Conservation (phyloP, 2,113 vertebrate genomes). For the Aptenodytes forsteri region DNA sequence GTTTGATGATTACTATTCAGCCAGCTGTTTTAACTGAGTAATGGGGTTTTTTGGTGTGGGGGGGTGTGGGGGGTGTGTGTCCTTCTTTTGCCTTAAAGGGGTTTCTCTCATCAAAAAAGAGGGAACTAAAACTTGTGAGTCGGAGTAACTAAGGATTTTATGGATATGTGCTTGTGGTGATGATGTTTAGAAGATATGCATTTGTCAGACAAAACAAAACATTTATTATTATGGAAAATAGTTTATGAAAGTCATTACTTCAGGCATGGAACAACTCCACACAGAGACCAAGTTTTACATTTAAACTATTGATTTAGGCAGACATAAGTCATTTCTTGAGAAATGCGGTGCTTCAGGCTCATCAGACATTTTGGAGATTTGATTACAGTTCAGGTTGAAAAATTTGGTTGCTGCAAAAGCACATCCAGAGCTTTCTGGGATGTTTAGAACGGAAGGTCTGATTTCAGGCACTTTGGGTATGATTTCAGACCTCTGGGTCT, state of each 20-base stretch:
- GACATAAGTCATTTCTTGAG: neutral
- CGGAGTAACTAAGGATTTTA: neutral
- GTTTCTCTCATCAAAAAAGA: neutral
- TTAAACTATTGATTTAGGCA: neutral
- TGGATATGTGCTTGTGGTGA: neutral
- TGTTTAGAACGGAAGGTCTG: neutral
- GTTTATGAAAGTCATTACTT: conserved; percentile 1
- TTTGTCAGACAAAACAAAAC: neutral
- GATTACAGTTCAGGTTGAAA: neutral
- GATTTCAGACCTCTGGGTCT: neutral
- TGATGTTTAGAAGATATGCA: neutral
- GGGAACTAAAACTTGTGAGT: neutral
- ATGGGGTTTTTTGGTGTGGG: neutral
- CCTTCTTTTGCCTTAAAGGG: neutral
- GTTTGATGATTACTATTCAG: neutral
- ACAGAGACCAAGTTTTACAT: neutral
- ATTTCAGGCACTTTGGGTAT: neutral
- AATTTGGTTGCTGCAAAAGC: neutral
- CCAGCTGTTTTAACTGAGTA: neutral
- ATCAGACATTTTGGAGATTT: neutral
- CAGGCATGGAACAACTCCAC: neutral
- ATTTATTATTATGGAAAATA: neutral
- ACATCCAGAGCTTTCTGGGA: neutral
- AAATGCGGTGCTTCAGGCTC: neutral
- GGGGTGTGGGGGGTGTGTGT: too few relatives aligned